Evolutionary conservation across 53 echinoderm and acorn worm species (phyloP).

Genomic region (Holothuria leucospilota): DNA sequence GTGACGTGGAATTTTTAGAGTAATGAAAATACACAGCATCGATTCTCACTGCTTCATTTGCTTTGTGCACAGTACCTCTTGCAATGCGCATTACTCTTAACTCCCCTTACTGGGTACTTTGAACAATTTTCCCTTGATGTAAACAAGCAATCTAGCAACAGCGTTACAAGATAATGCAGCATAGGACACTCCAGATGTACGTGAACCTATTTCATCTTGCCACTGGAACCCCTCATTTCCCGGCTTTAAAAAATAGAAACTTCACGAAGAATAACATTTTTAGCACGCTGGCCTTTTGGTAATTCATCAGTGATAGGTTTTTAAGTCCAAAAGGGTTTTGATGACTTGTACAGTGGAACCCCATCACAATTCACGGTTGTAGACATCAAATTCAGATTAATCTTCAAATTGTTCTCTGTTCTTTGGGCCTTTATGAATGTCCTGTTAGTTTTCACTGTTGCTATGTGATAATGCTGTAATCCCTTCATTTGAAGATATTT

Average conservation of each 20-base stretch:
- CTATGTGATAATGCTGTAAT: background rate
- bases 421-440: constrained; percentile 10
- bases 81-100: constrained; percentile 5
- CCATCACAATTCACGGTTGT: constrained; percentile 65
- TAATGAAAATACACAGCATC: constrained; percentile 16
- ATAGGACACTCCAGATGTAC: constrained; percentile 18
- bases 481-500: background rate
- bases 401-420: background rate
- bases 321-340: constrained; percentile 64
- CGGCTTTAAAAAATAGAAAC: constrained; percentile 53
- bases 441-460: background rate
- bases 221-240: constrained; percentile 48
- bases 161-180: constrained; percentile 55
- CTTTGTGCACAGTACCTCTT: constrained; percentile 14
- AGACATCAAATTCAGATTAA: constrained; percentile 25
- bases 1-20: constrained; percentile 28
- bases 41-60: background rate
- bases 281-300: constrained; percentile 49
- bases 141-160: constrained; percentile 58
- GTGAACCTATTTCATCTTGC: background rate
- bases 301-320: constrained; percentile 53
- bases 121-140: constrained; percentile 53
- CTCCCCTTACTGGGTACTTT: constrained; percentile 40
- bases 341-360: constrained; percentile 68
- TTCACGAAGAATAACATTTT: constrained; percentile 55